phyloP scores from a whole-genome alignment of 1,140 invertebrate genomes.

The Reticulitermes speratus region DNA sequence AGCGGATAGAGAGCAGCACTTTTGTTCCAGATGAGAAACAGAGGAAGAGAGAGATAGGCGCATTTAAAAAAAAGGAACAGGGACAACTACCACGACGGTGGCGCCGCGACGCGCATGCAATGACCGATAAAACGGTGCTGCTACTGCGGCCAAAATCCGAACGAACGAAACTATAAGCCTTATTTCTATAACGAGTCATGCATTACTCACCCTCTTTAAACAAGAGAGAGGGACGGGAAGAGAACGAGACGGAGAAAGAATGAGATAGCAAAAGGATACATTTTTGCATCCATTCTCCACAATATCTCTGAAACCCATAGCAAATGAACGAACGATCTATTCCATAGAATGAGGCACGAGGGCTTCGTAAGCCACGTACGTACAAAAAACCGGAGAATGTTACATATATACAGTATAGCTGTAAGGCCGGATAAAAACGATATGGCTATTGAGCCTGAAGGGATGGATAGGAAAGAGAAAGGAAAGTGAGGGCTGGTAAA shows the following conservation, averaged over 20 bases:
- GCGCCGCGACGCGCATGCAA: conserved; percentile 27
- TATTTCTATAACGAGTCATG: conserved; percentile 29
- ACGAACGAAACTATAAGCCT: conserved; percentile 22
- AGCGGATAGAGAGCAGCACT: conserved; percentile 28
- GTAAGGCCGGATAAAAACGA: conserved; percentile 30
- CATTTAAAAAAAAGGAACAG: not conserved
- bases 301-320: conserved; percentile 30
- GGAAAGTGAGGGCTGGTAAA: conserved; percentile 23
- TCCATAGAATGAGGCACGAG: conserved; percentile 22
- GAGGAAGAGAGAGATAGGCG: not conserved
- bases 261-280: conserved; percentile 28
- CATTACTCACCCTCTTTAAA: conserved; percentile 29
- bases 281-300: conserved; percentile 31
- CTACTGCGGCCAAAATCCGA: conserved; percentile 29
- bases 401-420: conserved; percentile 21
- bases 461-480: conserved; percentile 26
- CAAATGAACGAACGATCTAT: conserved; percentile 31
- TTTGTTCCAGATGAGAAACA: conserved; percentile 20
- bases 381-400: conserved; percentile 27
- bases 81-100: conserved; percentile 23
- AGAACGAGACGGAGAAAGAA: conserved; percentile 25
- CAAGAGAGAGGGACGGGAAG: not conserved
- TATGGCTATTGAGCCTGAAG: conserved; percentile 32
- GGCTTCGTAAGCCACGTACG: conserved; percentile 20
- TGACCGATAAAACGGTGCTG: conserved; percentile 31